A percentile compares a stretch with the other conserved stretches of the same genome.
Evolutionary conservation across 2,888 invertebrate genomes (phyloP).

Genomic region (Allacma fusca): DNA sequence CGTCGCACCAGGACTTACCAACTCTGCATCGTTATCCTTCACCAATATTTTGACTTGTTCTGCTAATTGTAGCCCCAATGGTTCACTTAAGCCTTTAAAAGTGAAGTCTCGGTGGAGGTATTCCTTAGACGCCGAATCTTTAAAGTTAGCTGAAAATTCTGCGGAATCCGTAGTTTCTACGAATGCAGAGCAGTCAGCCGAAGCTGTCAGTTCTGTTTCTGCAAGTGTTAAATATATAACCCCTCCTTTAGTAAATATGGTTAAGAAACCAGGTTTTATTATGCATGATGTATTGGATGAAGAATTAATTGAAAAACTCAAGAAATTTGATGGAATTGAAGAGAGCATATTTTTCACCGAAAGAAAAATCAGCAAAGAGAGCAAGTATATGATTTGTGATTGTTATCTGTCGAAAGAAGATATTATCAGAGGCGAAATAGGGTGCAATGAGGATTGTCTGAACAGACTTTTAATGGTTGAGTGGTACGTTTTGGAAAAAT

Average conservation of each 20-base stretch:
- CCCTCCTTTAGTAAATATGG: conserved; percentile 41
- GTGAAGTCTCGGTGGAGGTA: conserved; percentile 81
- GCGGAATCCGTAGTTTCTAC: conserved; percentile 16
- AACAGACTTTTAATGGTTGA: conserved; percentile 98
- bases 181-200: conserved; percentile 10
- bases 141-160: conserved; percentile 64
- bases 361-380: conserved; percentile 79
- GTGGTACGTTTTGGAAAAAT: conserved; percentile 81
- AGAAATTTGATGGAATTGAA: conserved; percentile 79
- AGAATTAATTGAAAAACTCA: conserved; percentile 71
- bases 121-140: conserved; percentile 70
- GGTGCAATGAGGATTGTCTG: conserved; percentile 95
- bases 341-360: conserved; percentile 88
- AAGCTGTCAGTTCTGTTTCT: conserved; percentile 30
- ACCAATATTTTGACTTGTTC: conserved; percentile 48
- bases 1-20: conserved; percentile 61
- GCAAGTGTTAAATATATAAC: conserved; percentile 6
- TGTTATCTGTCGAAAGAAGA: conserved; percentile 92
- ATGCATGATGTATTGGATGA: conserved; percentile 49
- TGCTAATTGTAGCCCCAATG: conserved; percentile 61
- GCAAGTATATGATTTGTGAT: conserved; percentile 93
- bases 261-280: conserved; percentile 53
- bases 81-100: conserved; percentile 74
- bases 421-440: conserved; percentile 79
- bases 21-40: conserved; percentile 53